Evolutionary conservation across 2,113 vertebrate genomes (phyloP), one percentile per base, ranked within the genome.

Genomic region (Oryzias melastigma): DNA sequence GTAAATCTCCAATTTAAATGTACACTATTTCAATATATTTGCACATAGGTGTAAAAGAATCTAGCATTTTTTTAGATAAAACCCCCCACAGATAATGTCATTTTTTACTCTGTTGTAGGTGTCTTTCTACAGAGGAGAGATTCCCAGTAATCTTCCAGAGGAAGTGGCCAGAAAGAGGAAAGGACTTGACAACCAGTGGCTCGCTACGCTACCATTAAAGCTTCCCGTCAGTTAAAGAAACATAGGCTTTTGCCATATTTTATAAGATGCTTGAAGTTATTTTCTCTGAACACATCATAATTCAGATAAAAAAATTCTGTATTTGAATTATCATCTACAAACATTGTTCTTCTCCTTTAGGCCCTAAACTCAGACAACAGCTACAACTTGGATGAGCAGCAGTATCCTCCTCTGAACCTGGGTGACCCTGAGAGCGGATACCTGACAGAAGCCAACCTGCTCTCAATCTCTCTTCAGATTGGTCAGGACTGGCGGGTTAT

Each of bases 361-460:
- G 84, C 78, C 47, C 42, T 79, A 27, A 80, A 85, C 59, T 82
- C 73, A 4, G 83, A 91, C 25, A 88, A 87, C 47, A 70, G 40
- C 42, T 83, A 81, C 58, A 55, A 71, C 48, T 62, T 60, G 58
- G 88, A 85, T 14, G 80, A 88, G 42, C 18, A 12, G 5, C 79
- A 82, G 43, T 65, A 79, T 68, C 90, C 92, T n/a, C 93, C 95
- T 17, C 79, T 98, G 81, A 95, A 95, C 83, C 90, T 99, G 85
- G 97, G 95, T 0, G 93, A 96, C 1, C 94, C 94, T 0, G 96
- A 99, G 88, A 97, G 91, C 0, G 97, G 97, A 24, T 98, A 95
- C 78, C 87, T 99, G 86, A 99, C 97, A 0, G 95, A 97, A 85
- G 88, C 91, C 78, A 99, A 98, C 89, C 89, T 99, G 70, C 90